Conservation (phyloP, 2,797 vertebrate genomes). For the Sebastes nivosus region DNA sequence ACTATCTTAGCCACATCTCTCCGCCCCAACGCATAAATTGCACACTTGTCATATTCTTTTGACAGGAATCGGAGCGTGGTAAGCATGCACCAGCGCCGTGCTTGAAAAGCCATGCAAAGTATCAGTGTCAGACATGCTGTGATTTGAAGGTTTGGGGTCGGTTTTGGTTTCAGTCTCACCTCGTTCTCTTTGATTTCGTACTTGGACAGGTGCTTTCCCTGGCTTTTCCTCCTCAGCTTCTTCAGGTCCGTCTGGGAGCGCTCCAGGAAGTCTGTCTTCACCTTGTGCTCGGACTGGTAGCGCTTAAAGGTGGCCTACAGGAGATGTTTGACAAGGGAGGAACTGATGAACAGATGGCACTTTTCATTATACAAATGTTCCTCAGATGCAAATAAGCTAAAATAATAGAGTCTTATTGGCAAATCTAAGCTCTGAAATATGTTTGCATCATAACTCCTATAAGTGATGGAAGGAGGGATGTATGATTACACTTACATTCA, state of each 20-base stretch:
- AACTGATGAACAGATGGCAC: neutral
- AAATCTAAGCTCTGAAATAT: neutral
- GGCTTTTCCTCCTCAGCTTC: slow-evolving; percentile 95
- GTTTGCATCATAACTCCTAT: neutral
- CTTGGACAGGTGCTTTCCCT: slow-evolving; percentile 90
- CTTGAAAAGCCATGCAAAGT: neutral
- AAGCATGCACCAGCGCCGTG: neutral
- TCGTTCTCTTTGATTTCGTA: slow-evolving; percentile 93
- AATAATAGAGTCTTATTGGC: neutral
- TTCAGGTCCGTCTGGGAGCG: slow-evolving; percentile 94
- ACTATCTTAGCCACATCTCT: neutral
- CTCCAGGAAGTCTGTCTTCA: slow-evolving; percentile 92
- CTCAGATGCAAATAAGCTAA: neutral
- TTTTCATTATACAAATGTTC: neutral
- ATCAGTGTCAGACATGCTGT: neutral
- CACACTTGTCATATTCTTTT: slow-evolving; percentile 11
- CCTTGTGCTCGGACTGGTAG: slow-evolving; percentile 94
- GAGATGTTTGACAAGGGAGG: slow-evolving; percentile 2
- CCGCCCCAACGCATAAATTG: slow-evolving; percentile 2
- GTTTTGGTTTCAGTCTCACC: slow-evolving; percentile 78
- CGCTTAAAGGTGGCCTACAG: slow-evolving; percentile 94
- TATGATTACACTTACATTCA: slow-evolving; percentile 88
- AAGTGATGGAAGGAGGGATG: neutral
- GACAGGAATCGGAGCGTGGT: neutral
- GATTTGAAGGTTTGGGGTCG: neutral